Evolutionary conservation across 2,888 invertebrate species (phyloP).

Genomic region (Trichogramma dendrolimi): DNA sequence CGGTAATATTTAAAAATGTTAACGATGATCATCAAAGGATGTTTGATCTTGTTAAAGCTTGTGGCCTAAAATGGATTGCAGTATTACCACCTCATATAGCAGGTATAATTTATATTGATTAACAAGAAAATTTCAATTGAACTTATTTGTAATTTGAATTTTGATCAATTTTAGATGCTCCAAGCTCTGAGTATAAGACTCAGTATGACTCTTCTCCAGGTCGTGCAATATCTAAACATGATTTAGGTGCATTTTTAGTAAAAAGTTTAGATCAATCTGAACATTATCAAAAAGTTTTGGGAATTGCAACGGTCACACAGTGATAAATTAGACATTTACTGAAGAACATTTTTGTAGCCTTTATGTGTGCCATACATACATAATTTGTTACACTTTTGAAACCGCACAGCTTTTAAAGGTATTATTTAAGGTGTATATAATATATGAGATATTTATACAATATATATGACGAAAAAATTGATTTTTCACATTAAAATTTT

Average conservation of each 20-base stretch:
- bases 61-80: conserved; percentile 70
- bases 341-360: neutral
- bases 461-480: neutral
- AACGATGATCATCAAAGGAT: conserved; percentile 77
- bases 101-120: conserved; percentile 48
- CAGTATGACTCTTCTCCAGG: conserved; percentile 66
- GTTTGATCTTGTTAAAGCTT: conserved; percentile 65
- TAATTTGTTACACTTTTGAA: conserved; percentile 9
- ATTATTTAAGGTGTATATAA: conserved; percentile 1
- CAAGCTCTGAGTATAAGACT: conserved; percentile 60
- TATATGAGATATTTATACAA: conserved; percentile 8
- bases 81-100: conserved; percentile 79
- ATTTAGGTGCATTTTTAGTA: conserved; percentile 73
- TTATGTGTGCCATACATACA: conserved; percentile 9
- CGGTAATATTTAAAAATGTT: conserved; percentile 66
- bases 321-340: conserved; percentile 13
- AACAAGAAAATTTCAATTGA: too few relatives aligned
- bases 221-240: conserved; percentile 68
- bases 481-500: conserved; percentile 18
- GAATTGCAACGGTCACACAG: conserved; percentile 55
- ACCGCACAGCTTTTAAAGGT: conserved; percentile 11
- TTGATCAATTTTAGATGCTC: conserved; percentile 58
- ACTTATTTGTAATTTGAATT: conserved; percentile 1
- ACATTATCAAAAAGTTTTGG: conserved; percentile 64
- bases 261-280: conserved; percentile 67